phyloP scores from a whole-genome alignment of 2,113 vertebrate species.

The Recurvirostra avosetta region DNA sequence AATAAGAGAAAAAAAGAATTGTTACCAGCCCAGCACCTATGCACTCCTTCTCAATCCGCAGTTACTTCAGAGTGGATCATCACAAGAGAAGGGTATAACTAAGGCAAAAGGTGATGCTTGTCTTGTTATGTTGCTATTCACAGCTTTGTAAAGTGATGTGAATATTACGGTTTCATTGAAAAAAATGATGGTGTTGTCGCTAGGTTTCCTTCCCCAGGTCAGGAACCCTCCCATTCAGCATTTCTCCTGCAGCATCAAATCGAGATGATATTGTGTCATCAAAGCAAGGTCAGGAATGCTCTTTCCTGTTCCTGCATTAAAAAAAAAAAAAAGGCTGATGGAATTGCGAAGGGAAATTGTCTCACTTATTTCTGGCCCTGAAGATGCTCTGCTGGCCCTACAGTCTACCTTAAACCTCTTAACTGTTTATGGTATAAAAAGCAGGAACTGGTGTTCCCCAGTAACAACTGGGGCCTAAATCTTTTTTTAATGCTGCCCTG shows the following conservation, averaged over 20 bases:
- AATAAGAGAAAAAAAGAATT: background rate
- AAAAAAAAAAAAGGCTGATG: background rate
- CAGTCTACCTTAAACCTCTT: background rate
- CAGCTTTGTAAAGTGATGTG: background rate
- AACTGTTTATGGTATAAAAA: background rate
- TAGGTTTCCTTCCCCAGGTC: background rate
- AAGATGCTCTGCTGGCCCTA: background rate
- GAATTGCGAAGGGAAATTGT: background rate
- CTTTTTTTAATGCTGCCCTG: background rate
- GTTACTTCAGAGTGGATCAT: background rate
- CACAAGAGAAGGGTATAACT: accelerated
- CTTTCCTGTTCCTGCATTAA: background rate
- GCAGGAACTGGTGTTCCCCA: background rate
- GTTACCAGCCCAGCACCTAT: background rate
- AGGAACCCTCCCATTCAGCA: background rate
- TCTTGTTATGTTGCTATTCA: background rate
- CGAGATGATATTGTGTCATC: background rate
- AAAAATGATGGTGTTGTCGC: background rate
- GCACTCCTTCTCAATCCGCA: background rate
- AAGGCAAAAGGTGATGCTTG: background rate
- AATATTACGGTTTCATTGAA: background rate
- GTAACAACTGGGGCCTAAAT: background rate
- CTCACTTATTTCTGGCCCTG: background rate
- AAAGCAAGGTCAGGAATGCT: background rate
- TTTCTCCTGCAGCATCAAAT: accelerated